phyloP scores from a whole-genome alignment of 2,113 vertebrate species.

The Indicator maculatus region DNA sequence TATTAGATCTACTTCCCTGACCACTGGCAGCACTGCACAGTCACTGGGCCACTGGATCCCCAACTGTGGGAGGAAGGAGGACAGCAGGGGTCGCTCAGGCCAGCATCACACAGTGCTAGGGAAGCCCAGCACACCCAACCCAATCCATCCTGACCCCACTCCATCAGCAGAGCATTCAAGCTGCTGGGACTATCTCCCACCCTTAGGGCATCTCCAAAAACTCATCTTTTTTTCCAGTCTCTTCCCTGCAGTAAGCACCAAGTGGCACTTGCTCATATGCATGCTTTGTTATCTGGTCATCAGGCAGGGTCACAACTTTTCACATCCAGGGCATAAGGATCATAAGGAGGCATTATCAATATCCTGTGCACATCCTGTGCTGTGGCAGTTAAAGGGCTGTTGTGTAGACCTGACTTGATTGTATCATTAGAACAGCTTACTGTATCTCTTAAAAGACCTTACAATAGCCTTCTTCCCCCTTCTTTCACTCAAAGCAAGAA shows the following conservation, averaged over 20 bases:
- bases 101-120: neutral
- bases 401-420: neutral
- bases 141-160: neutral
- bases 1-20: neutral
- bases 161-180: accelerated
- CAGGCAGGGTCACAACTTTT: neutral
- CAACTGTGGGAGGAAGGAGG: accelerated
- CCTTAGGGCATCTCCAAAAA: neutral
- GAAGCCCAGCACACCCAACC: neutral
- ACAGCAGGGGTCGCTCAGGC: accelerated
- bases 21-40: neutral
- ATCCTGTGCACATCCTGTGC: accelerated
- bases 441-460: neutral
- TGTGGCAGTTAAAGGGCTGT: neutral
- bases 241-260: neutral
- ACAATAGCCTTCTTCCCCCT: neutral
- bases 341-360: neutral
- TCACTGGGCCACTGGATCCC: neutral
- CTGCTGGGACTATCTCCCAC: neutral
- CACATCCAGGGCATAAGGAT: neutral
- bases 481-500: neutral
- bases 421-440: neutral
- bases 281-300: neutral
- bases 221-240: neutral
- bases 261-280: accelerated